Conservation (phyloP, 1,140 invertebrate species). For the Apis florea region DNA sequence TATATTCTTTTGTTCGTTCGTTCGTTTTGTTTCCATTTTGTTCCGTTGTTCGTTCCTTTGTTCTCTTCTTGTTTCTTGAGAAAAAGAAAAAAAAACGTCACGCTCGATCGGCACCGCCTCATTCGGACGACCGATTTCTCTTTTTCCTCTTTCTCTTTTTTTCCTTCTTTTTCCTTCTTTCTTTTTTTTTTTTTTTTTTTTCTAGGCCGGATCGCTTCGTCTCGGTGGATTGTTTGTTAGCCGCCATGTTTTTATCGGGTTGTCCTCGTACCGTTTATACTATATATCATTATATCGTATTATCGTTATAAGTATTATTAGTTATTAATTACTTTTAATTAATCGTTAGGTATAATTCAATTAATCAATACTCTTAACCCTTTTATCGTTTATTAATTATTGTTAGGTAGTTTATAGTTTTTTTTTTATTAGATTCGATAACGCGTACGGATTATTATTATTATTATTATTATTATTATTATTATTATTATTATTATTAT, state of each 20-base stretch:
- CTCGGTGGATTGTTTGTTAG: conserved; percentile 78
- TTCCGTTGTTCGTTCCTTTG: conserved; percentile 21
- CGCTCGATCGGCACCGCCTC: conserved; percentile 56
- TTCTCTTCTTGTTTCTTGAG: conserved; percentile 44
- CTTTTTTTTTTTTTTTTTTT: too few relatives aligned
- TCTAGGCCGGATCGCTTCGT: conserved; percentile 73
- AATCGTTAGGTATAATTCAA: conserved; percentile 73
- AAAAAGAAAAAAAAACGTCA: conserved; percentile 37
- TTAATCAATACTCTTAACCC: conserved; percentile 77
- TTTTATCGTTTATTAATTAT: conserved; percentile 76
- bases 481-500: background rate
- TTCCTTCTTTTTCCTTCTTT: too few relatives aligned
- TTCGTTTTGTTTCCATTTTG: conserved; percentile 26
- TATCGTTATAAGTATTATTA: conserved; percentile 70
- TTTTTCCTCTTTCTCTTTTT: too few relatives aligned
- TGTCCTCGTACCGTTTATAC: conserved; percentile 74
- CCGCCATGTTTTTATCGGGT: conserved; percentile 75
- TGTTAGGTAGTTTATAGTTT: conserved; percentile 79
- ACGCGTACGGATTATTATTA: conserved; percentile 66
- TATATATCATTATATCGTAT: conserved; percentile 68
- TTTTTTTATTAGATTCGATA: conserved; percentile 74
- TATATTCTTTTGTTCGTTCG: background rate
- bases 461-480: conserved; percentile 30
- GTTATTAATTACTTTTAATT: conserved; percentile 70
- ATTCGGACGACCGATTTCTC: conserved; percentile 54